Conservation (phyloP, 2,113 vertebrate genomes). For the Pagrus major region DNA sequence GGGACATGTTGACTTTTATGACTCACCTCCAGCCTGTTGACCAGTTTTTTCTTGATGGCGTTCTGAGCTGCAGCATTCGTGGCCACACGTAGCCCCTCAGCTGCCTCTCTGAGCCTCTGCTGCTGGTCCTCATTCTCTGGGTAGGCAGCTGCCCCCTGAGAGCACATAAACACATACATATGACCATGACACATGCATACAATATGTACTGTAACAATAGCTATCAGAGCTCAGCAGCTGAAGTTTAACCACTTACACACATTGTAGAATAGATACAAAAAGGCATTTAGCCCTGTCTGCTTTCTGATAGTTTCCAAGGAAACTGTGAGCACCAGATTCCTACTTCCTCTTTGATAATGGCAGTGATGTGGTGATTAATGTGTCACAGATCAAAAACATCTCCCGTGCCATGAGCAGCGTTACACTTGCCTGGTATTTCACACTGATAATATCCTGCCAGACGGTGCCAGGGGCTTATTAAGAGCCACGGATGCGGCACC, state of each 20-base stretch:
- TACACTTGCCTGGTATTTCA: constrained; percentile 66
- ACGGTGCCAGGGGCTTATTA: constrained; percentile 63
- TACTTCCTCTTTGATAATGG: constrained; percentile 71
- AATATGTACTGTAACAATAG: constrained; percentile 25
- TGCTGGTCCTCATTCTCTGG: constrained; percentile 98
- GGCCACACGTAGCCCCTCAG: constrained; percentile 94
- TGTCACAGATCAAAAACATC: constrained; percentile 77
- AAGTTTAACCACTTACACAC: constrained; percentile 30
- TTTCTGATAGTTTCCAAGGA: constrained; percentile 79
- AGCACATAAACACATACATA: constrained; percentile 19
- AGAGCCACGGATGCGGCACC: constrained; percentile 51
- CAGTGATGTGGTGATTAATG: constrained; percentile 76
- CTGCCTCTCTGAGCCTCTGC: constrained; percentile 95
- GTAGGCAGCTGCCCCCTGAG: constrained; percentile 95
- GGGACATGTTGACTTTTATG: constrained; percentile 3
- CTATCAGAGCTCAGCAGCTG: constrained; percentile 14
- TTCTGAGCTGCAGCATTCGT: constrained; percentile 98
- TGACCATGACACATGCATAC: background rate
- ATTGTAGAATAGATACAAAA: constrained; percentile 59
- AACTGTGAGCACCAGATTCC: constrained; percentile 67
- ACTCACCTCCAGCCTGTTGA: constrained; percentile 95
- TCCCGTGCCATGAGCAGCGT: constrained; percentile 64
- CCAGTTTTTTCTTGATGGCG: constrained; percentile 98
- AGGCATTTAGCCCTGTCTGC: constrained; percentile 58
- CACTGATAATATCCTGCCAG: constrained; percentile 66